Conservation (phyloP, 2,797 vertebrate species). For the Molossus alvarezi region DNA sequence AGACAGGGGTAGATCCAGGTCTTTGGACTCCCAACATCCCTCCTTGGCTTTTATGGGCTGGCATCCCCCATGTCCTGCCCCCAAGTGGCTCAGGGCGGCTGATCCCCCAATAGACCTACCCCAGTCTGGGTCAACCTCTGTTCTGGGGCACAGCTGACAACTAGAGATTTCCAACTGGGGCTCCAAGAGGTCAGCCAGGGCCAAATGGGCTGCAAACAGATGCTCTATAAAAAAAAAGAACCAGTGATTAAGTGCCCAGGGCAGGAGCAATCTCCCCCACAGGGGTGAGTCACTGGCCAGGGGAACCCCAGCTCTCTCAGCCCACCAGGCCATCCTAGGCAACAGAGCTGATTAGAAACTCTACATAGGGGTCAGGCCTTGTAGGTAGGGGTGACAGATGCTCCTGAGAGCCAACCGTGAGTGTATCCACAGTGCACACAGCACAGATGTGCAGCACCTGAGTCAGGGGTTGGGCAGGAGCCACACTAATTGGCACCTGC, state of each 20-base stretch:
- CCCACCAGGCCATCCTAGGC: background rate
- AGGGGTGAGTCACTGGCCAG: background rate
- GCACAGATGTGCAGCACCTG: background rate
- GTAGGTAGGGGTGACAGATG: background rate
- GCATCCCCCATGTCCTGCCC: background rate
- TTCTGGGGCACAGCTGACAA: background rate
- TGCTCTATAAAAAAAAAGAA: background rate
- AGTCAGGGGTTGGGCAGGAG: constrained; percentile 62
- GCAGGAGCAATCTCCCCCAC: background rate
- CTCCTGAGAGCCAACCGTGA: background rate
- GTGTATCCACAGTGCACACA: background rate
- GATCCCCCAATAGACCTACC: no score
- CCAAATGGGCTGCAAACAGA: background rate
- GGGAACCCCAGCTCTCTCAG: background rate
- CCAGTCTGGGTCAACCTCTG: background rate
- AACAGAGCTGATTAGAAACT: background rate
- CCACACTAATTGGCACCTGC: constrained; percentile 77
- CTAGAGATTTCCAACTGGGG: background rate
- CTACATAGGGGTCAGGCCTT: background rate
- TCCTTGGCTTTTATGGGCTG: background rate
- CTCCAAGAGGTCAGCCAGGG: background rate
- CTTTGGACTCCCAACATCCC: background rate
- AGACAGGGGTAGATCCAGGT: background rate
- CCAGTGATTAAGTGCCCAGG: background rate
- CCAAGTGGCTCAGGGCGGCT: background rate